Percentiles rank a stretch among this genome's conserved stretches.
These are phyloP conservation scores for Ctenodactylus gundi DNA, from an alignment of 2,113 vertebrate genomes.

Conservation along the genomic window DNA sequence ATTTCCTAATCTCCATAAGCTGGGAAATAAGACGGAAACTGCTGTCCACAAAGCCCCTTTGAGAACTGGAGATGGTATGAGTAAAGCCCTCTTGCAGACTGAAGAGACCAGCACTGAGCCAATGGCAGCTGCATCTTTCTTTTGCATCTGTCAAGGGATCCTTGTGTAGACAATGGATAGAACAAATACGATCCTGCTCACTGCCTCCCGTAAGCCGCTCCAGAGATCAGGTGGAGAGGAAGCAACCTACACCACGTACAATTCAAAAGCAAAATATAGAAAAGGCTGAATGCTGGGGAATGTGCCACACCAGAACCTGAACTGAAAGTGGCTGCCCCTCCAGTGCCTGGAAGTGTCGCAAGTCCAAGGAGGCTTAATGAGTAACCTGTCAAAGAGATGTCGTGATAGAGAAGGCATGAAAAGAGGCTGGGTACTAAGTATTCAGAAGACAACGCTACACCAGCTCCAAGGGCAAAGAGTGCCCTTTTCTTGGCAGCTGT, in stretches of 20 bases:
- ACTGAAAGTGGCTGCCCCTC: background rate
- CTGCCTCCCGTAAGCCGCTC: background rate
- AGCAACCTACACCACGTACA: background rate
- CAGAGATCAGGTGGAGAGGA: constrained; percentile 5
- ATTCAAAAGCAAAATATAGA: background rate
- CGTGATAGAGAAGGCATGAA: constrained; percentile 63
- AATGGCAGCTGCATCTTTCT: background rate
- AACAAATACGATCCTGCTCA: background rate
- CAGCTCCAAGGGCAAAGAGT: constrained; percentile 80
- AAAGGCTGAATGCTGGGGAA: background rate
- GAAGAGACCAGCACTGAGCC: background rate
- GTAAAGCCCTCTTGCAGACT: background rate
- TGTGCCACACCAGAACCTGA: background rate
- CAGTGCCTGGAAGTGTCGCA: background rate
- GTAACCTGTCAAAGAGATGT: constrained; percentile 77
- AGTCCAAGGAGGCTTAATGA: constrained; percentile 82
- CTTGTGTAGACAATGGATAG: background rate
- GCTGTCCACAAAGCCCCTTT: background rate
- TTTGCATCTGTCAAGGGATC: background rate
- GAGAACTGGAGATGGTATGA: background rate
- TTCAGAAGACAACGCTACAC: constrained; percentile 76
- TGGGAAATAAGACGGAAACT: constrained; percentile 25
- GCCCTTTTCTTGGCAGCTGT: constrained; percentile 76
- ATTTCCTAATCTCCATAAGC: background rate
- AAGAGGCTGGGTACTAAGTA: constrained; percentile 75